phyloP scores from a whole-genome alignment of 1,140 invertebrate species.

The Luehdorfia chinensis region DNA sequence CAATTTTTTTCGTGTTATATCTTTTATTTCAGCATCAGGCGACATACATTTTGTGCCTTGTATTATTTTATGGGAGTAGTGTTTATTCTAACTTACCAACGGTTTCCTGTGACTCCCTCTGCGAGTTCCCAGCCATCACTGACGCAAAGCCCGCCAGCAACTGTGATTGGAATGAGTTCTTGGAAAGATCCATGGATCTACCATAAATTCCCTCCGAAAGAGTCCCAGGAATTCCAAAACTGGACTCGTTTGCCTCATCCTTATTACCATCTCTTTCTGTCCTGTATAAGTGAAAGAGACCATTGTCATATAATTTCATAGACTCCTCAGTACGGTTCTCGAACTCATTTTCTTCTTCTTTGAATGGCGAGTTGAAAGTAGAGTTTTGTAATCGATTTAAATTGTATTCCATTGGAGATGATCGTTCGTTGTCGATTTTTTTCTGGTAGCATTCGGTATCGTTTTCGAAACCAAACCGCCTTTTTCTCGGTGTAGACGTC shows the following conservation, averaged over 20 bases:
- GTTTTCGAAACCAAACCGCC: slow-evolving; percentile 32
- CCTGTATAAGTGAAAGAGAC: slow-evolving; percentile 65
- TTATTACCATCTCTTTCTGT: slow-evolving; percentile 52
- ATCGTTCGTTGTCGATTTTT: slow-evolving; percentile 30
- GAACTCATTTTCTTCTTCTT: slow-evolving; percentile 61
- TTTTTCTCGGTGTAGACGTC: slow-evolving; percentile 50
- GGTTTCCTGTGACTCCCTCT: slow-evolving; percentile 56
- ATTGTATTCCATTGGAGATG: slow-evolving; percentile 49
- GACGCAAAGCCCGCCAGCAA: slow-evolving; percentile 68
- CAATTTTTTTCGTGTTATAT: no score
- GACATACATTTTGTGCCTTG: no score
- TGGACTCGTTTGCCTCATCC: slow-evolving; percentile 38
- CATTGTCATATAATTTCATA: slow-evolving; percentile 57
- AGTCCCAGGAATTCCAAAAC: slow-evolving; percentile 40
- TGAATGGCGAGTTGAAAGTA: slow-evolving; percentile 56
- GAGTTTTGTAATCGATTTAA: slow-evolving; percentile 44
- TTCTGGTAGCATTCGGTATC: slow-evolving; percentile 33
- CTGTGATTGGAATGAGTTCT: slow-evolving; percentile 66
- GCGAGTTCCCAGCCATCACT: slow-evolving; percentile 58
- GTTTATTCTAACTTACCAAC: slow-evolving; percentile 43
- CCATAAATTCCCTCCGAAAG: slow-evolving; percentile 62
- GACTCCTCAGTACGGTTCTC: slow-evolving; percentile 48
- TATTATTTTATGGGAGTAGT: no score
- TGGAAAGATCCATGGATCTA: slow-evolving; percentile 66
- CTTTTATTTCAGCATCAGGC: no score